Conservation (phyloP, 2,797 vertebrate genomes). For the Sylvilagus floridanus region DNA sequence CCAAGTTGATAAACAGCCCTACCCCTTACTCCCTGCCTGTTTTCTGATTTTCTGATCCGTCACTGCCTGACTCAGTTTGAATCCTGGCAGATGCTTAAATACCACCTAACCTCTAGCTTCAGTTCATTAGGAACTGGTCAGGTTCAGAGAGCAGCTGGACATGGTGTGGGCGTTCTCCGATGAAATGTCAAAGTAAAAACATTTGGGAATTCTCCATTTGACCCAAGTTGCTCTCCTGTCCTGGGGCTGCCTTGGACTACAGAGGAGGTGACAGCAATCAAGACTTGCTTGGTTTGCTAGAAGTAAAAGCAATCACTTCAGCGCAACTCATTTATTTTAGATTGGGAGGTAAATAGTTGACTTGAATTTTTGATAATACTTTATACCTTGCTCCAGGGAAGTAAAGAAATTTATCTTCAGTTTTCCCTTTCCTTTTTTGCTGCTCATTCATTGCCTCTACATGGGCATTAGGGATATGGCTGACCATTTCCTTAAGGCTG, state of each 20-base stretch:
- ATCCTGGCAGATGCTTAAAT: neutral
- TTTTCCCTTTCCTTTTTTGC: neutral
- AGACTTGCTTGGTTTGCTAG: slow-evolving; percentile 6
- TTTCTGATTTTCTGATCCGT: neutral
- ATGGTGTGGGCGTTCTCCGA: neutral
- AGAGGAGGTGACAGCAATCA: neutral
- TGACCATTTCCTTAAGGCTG: slow-evolving; percentile 54
- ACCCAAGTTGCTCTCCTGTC: neutral
- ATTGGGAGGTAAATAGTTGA: neutral
- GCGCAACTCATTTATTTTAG: neutral
- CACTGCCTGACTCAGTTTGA: neutral
- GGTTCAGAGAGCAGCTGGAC: slow-evolving; percentile 1
- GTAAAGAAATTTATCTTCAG: neutral
- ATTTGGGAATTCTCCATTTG: neutral
- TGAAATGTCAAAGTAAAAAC: slow-evolving; percentile 24
- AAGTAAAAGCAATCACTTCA: neutral
- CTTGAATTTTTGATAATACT: slow-evolving; percentile 34
- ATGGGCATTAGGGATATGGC: neutral
- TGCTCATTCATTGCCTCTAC: neutral
- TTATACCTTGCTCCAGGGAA: slow-evolving; percentile 23
- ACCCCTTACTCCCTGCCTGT: neutral
- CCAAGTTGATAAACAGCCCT: neutral
- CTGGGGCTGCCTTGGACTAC: neutral
- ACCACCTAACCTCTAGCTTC: neutral
- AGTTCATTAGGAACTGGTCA: neutral